phyloP scores from a whole-genome alignment of 2,888 invertebrate species.

The Callyntrura sp. region DNA sequence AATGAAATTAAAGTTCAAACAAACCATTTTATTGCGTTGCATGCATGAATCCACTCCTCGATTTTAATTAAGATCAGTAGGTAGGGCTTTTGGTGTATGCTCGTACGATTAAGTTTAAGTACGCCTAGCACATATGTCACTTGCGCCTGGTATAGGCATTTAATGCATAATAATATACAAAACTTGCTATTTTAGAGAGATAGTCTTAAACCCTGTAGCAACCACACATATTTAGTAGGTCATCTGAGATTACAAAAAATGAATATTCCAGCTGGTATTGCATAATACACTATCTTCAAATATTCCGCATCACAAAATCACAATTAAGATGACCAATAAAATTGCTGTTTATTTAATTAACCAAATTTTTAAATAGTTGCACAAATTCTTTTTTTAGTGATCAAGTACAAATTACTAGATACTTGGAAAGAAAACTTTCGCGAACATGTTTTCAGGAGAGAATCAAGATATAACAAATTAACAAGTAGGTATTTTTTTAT shows the following conservation, averaged over 20 bases:
- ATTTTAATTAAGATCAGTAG: background rate
- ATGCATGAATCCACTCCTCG: background rate
- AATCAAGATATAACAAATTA: too few species aligned
- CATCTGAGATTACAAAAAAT: background rate
- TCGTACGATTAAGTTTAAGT: background rate
- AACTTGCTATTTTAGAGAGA: background rate
- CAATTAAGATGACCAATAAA: background rate
- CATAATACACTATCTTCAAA: background rate
- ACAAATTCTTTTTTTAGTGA: background rate
- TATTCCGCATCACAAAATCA: background rate
- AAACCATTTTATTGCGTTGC: too few species aligned
- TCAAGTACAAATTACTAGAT: background rate
- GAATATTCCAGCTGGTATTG: background rate
- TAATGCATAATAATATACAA: background rate
- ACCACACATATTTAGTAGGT: background rate
- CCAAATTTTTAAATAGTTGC: background rate
- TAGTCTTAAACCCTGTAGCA: slow-evolving; percentile 6
- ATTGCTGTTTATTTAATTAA: background rate
- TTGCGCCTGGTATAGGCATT: background rate
- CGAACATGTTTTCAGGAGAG: too few species aligned
- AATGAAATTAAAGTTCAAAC: too few species aligned
- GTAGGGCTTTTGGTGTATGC: background rate
- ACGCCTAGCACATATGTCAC: background rate
- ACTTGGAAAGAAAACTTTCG: background rate
- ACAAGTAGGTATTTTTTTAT: too few species aligned